Conservation (phyloP, 2,888 invertebrate species). For the Leptogaster cylindrica region DNA sequence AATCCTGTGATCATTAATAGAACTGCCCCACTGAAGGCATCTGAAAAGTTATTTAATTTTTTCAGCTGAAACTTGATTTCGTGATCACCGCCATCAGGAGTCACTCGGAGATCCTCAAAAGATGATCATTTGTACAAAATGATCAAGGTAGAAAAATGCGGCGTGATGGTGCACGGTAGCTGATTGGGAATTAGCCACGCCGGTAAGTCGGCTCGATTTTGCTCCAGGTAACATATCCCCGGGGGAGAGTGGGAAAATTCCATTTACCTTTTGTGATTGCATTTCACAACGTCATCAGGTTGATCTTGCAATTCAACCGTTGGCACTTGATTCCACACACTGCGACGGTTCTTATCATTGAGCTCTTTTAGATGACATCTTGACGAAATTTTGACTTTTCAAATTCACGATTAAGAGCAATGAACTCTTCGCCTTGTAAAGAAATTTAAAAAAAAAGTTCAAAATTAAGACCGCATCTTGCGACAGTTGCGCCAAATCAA, state of each 20-base stretch:
- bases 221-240: not conserved
- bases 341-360: not conserved
- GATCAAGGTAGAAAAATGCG: constrained; percentile 13
- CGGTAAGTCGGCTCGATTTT: constrained; percentile 17
- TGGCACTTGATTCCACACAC: not conserved
- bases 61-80: not conserved
- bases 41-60: too few species aligned
- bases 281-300: not conserved
- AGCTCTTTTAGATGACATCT: not conserved
- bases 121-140: not conserved
- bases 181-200: constrained; percentile 29
- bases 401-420: constrained; percentile 7
- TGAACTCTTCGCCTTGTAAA: not conserved
- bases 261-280: not conserved
- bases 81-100: not conserved
- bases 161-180: constrained; percentile 28
- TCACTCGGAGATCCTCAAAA: not conserved
- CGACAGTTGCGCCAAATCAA: constrained; percentile 25
- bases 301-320: not conserved
- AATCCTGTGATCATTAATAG: too few species aligned
- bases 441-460: constrained; percentile 3
- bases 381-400: not conserved
- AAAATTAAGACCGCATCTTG: constrained; percentile 27
- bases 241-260: not conserved
- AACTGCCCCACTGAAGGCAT: too few species aligned